Evolutionary conservation across 23 tunicate species (phyloP).

Genomic region (Halocynthia roretzi): DNA sequence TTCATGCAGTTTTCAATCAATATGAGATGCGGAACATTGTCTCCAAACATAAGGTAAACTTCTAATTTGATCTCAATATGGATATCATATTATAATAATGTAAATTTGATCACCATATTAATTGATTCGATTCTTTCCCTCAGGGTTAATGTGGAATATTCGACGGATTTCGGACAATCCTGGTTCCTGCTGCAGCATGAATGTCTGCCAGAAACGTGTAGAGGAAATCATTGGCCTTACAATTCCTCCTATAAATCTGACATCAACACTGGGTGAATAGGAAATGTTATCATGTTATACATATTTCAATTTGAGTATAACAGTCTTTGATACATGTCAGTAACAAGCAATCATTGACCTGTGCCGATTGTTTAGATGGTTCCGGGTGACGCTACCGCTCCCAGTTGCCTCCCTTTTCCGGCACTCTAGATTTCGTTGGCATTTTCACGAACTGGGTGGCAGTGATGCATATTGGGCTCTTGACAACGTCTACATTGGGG

Average conservation of each 20-base stretch:
- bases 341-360: too few relatives aligned
- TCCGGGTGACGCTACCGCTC: constrained; percentile 41
- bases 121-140: not conserved
- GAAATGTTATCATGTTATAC: not conserved
- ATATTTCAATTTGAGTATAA: not conserved
- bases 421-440: constrained; percentile 59
- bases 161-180: constrained; percentile 60
- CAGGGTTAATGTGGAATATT: constrained; percentile 61
- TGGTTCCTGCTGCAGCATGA: constrained; percentile 54
- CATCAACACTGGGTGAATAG: constrained; percentile 16
- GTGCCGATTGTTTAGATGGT: constrained; percentile 40
- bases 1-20: constrained; percentile 57
- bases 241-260: constrained; percentile 29
- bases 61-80: not conserved
- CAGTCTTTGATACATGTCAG: not conserved
- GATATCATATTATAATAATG: not conserved
- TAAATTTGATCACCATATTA: not conserved
- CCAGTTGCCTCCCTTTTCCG: constrained; percentile 51
- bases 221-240: constrained; percentile 33
- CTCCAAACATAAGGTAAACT: not conserved
- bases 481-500: constrained; percentile 75
- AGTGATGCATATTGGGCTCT: constrained; percentile 42
- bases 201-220: constrained; percentile 61
- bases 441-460: not conserved
- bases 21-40: constrained; percentile 11